Evolutionary conservation across 2,113 vertebrate species (phyloP).

Genomic region (Hippolais icterina): DNA sequence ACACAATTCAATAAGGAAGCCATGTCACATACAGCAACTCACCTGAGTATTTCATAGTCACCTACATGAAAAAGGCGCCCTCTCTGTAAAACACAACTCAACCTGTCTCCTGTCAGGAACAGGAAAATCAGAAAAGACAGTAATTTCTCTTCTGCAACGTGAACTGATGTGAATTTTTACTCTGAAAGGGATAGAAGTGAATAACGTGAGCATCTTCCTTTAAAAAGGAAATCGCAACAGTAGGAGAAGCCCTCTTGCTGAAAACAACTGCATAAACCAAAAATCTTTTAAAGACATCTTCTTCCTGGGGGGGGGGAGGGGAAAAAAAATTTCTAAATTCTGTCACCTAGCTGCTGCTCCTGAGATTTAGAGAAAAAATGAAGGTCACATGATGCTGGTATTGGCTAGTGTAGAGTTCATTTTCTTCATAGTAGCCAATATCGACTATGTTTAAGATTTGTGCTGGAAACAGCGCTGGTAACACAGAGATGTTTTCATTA

Average conservation of each 20-base stretch:
- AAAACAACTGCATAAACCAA: not conserved
- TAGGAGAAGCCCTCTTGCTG: slow-evolving; percentile 3
- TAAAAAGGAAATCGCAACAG: not conserved
- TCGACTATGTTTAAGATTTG: not conserved
- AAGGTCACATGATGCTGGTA: not conserved
- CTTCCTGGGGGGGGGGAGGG: not conserved
- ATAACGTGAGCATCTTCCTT: not conserved
- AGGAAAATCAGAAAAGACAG: not conserved
- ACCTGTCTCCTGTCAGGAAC: not conserved
- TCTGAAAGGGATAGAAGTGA: not conserved
- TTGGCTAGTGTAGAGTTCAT: not conserved
- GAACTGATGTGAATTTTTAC: not conserved
- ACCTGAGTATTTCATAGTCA: not conserved
- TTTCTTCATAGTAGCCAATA: not conserved
- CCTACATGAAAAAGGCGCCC: not conserved
- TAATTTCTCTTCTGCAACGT: not conserved
- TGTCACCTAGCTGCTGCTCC: not conserved
- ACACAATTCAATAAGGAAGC: not conserved
- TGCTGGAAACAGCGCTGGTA: not conserved
- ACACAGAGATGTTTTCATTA: not conserved
- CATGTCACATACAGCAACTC: not conserved
- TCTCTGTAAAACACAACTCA: not conserved
- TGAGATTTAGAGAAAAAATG: not conserved
- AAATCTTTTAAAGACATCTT: not conserved
- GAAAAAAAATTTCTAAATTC: not conserved